Evolutionary conservation across 2,113 vertebrate species (phyloP).

Genomic region (Hymenochirus boettgeri): DNA sequence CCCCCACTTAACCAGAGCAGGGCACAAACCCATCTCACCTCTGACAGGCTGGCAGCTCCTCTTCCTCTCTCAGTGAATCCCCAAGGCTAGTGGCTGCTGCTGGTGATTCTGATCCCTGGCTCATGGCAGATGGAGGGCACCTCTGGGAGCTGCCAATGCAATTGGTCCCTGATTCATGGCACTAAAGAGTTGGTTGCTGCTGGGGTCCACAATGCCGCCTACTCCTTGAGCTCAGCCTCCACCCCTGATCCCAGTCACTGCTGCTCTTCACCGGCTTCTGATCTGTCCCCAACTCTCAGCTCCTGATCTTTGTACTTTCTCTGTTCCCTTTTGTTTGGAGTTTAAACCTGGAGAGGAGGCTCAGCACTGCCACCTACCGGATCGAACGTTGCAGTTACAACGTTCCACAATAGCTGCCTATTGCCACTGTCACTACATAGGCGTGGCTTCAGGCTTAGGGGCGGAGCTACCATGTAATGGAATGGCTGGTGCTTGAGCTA

Average conservation of each 20-base stretch:
- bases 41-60: neutral
- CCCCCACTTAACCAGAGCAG: neutral
- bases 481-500: too few species aligned
- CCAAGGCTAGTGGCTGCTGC: neutral
- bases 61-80: neutral
- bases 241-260: neutral
- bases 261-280: slow-evolving; percentile 12
- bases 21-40: slow-evolving; percentile 7
- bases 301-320: slow-evolving; percentile 36
- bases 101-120: neutral
- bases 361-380: slow-evolving; percentile 10
- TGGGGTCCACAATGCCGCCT: too few species aligned
- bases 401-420: neutral
- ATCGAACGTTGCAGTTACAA: neutral
- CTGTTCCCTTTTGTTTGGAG: slow-evolving; percentile 25
- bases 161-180: neutral
- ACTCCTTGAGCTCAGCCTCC: too few species aligned
- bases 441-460: neutral
- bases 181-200: neutral
- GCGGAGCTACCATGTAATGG: too few species aligned
- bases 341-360: slow-evolving; percentile 1
- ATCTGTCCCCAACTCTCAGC: neutral
- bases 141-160: neutral
- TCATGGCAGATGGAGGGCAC: slow-evolving; percentile 18
- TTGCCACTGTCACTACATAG: slow-evolving; percentile 21